Evolutionary conservation across 2,797 vertebrate species (phyloP), one percentile per base, ranked within the genome.

Genomic region (Anguilla megastoma): DNA sequence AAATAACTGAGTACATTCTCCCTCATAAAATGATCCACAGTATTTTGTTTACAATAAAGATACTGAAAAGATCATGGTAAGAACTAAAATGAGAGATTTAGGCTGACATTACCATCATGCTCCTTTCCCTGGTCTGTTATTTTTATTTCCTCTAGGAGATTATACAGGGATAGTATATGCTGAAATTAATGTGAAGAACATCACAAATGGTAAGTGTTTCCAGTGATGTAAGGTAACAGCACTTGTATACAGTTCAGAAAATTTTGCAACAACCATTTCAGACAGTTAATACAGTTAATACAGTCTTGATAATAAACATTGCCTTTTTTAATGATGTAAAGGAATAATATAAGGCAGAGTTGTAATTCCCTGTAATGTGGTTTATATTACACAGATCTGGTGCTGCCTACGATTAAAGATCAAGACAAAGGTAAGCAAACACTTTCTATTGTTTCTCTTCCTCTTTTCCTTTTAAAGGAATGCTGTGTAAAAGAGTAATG

Each of bases 1-100:
- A 84, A 52, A 6, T 54, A 48, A 54, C 48, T 84, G 80, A 84
- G 80, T 79, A 79, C 36, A 16, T 79, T 79, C 45, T 21, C 74
- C 69, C 30, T 74, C 9, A 33, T 30, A 69, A 30, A 36, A 76
- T 30, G 7, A 36, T 24, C 69, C 74, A 79, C 4, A 79, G 30
- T 14, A 41, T 6, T 41, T 76, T 76, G 21, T 33, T 16, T 16
- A 36, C 12, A 9, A 16, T 41, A 41, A 16, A 41, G 12, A 76
- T 2, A 41, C 14, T 76, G 16, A 76, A 76, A 41, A 12, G 14
- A 4, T 76, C 33, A 76, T 36, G 27, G 9, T 71, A 27, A 71
- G 5, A 9, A 45, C 41, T 12, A 30, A 9, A 27, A 41, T 21
- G 27, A 36, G 41, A 36, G 58, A 76, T 76, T 36, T 14, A 76